Base-by-base conservation (phyloP, 2,888 invertebrate species). In the Eucriotettix oculatus region DNA sequence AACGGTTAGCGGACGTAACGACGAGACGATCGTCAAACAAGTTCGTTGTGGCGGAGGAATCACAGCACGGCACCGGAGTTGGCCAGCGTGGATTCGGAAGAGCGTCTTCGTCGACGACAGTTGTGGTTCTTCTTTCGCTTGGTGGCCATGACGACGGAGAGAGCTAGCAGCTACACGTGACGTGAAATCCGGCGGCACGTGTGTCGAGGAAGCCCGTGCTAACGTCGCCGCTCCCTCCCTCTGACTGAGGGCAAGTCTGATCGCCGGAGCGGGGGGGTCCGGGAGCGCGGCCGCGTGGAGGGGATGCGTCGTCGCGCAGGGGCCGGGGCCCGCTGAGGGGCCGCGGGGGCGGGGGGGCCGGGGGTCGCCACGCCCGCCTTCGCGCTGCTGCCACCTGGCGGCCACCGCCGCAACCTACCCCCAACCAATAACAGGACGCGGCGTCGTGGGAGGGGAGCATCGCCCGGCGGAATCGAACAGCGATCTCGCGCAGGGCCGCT, bases 201-300 rank as follows among this genome's bases (percentile, higher is more conserved):
- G 55, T 41, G 55, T 16, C 55, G 48, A 55, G 41, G 29, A 55
- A 55, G 55, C 58, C 52, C 56, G 29, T 55, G 56, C 58, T 44
- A 10, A 40, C 58, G 53, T n/a, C 52, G 42, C 56, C 56, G 52
- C 57, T 58, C 60, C 60, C 61, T 60, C 59, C 63, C 60, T 61
- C 60, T 44, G 42, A 58, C 59, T 57, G 29, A 43, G 65, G 59
- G 58, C 59, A 59, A 63, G 65, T 69, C 66, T 69, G 70, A 60
- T 62, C 63, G 65, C 68, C 73, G 71, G 66, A 71, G 70, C 42
- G 64, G 42, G 56, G 43, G 5, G 48, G 52, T 9, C 54, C 61
- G 60, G 64, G 71, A 68, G 69, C 72, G 71, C 70, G 72, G 65
- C 65, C 66, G 63, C 65, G 68, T 64, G 68, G 68, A 67, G 68